Evolutionary conservation across 2,113 vertebrate species (phyloP), one percentile per base, ranked within the genome.

Genomic region (Hassar affinis): DNA sequence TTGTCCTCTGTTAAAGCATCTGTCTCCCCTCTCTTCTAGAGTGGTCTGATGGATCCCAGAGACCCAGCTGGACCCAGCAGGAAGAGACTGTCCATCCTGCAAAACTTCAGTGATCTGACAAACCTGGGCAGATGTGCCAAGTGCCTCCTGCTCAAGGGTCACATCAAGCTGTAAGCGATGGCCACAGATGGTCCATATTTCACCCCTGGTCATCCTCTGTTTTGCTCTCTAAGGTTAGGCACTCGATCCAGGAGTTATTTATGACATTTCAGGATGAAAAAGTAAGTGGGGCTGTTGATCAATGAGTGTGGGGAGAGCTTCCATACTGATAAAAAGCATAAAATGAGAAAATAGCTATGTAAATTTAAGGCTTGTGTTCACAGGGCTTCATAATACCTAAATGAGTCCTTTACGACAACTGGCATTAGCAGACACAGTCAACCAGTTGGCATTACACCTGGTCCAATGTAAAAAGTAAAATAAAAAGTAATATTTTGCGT

Each of bases 111-210:
- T 77, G 85, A 88, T 81, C 83, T 89, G 86, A 89, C 89, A 90
- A 89, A 88, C 87, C 89, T 90, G 86, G 86, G 88, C 86, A 87
- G 87, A 86, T 87, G 88, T 90, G 87, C 86, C 87, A 86, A 84
- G 75, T 78, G 89, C 86, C 87, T 86, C 82, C 87, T 87, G 85
- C 90, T 86, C 72, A 87, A 56, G 86, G 90, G 90, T 91, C 88
- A 89, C 51, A 86, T 89, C 88, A 81, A 86, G 86, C 85, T 87
- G 81, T 84, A 88, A 87, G 88, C 78, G 66, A 84, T 90, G 82
- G 81, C 86, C 90, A 90, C 93, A 93, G 90, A 90, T 91, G 88
- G 93, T 81, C 90, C 84, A 90, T 91, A 88, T 92, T 89, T 91
- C 90, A 90, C 90, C 85, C 79, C 83, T 83, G 86, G 84, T 89